A percentile compares a stretch with the other conserved stretches of the same genome.
Conservation (phyloP, 2,113 vertebrate genomes). For the Cyprinodon brontotheroides region DNA sequence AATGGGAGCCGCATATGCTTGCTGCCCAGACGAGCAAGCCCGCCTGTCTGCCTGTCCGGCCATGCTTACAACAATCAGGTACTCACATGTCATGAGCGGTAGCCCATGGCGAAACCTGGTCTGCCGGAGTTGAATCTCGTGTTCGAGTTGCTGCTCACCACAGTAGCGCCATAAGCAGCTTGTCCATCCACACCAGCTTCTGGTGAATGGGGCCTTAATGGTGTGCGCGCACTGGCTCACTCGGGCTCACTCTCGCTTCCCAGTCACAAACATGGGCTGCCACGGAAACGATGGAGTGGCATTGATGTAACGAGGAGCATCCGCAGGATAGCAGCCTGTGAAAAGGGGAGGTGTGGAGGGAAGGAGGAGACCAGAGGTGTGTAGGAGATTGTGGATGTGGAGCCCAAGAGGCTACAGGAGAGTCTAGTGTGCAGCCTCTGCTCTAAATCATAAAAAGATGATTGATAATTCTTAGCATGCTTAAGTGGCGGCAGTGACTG, state of each 20-base stretch:
- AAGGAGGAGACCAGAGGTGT: slow-evolving; percentile 20
- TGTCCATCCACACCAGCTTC: slow-evolving; percentile 76
- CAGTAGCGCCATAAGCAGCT: slow-evolving; percentile 78
- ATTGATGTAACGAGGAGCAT: slow-evolving; percentile 79
- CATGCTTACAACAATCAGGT: slow-evolving; percentile 10
- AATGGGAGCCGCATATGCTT: slow-evolving; percentile 41
- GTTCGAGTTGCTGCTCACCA: slow-evolving; percentile 72
- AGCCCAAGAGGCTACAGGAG: slow-evolving; percentile 23
- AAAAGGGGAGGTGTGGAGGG: slow-evolving; percentile 26
- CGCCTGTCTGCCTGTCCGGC: slow-evolving; percentile 4
- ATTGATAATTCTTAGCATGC: slow-evolving; percentile 9
- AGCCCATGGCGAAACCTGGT: slow-evolving; percentile 77
- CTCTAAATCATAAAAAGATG: slow-evolving; percentile 9
- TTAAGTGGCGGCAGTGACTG: neutral
- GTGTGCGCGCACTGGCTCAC: slow-evolving; percentile 59
- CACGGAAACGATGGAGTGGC: slow-evolving; percentile 54
- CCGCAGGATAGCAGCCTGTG: slow-evolving; percentile 55
- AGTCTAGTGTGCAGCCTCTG: slow-evolving; percentile 12
- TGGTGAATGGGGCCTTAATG: slow-evolving; percentile 58
- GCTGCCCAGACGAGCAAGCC: slow-evolving; percentile 8
- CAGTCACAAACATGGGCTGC: slow-evolving; percentile 72
- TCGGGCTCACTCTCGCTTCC: slow-evolving; percentile 63
- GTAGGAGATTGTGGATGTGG: slow-evolving; percentile 7
- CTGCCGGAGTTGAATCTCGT: too few species aligned
- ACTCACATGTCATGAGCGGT: slow-evolving; percentile 83